Evolutionary conservation across 2,888 invertebrate genomes (phyloP).

Genomic region (Eristalis tenax): DNA sequence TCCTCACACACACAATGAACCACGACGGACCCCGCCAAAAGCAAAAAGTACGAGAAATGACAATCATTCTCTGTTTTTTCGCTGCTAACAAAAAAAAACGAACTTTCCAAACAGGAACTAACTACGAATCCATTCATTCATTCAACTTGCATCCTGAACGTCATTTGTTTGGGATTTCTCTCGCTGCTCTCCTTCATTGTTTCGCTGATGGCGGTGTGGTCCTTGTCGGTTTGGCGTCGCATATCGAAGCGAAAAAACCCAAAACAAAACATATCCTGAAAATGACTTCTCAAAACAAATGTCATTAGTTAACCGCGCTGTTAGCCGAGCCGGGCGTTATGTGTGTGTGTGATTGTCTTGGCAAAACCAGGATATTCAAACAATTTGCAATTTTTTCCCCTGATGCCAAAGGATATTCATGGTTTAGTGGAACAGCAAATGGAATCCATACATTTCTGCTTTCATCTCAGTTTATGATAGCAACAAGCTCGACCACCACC

Average conservation of each 20-base stretch:
- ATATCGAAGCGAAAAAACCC: background rate
- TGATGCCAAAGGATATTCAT: conserved; percentile 29
- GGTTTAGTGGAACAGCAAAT: conserved; percentile 20
- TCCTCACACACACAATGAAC: background rate
- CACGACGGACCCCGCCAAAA: background rate
- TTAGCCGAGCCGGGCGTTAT: conserved; percentile 10
- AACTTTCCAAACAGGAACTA: conserved; percentile 33
- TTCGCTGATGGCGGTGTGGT: background rate
- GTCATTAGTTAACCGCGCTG: conserved; percentile 60
- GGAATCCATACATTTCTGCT: background rate
- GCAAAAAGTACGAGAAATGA: background rate
- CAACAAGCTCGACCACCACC: conserved; percentile 26
- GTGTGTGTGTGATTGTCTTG: background rate
- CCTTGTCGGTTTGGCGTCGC: background rate
- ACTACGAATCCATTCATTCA: conserved; percentile 49
- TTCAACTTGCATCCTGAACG: conserved; percentile 53
- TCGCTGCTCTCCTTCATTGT: background rate
- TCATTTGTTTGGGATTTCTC: conserved; percentile 55
- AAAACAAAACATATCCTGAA: conserved; percentile 51
- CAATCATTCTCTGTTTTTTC: background rate
- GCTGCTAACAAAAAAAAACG: background rate
- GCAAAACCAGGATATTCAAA: conserved; percentile 9
- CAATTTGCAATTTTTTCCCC: conserved; percentile 30
- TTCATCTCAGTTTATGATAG: conserved; percentile 34
- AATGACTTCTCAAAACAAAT: conserved; percentile 70